Evolutionary conservation across 2,113 vertebrate species (phyloP).

Genomic region (Menidia beryllina): DNA sequence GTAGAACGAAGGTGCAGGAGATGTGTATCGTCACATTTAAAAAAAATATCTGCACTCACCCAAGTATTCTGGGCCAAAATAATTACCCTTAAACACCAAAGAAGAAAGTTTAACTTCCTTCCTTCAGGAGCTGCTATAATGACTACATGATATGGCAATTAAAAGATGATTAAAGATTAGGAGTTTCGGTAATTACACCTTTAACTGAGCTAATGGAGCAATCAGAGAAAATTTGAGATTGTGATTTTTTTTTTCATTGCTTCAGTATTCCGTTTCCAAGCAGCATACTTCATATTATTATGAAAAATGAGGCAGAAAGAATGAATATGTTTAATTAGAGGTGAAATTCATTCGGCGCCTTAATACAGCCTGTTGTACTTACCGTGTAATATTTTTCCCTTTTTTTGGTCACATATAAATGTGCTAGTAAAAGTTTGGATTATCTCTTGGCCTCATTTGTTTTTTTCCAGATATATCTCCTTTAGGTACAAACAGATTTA

Average conservation of each 20-base stretch:
- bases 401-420: constrained; percentile 11
- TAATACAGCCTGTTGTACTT: background rate
- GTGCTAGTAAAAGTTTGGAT: background rate
- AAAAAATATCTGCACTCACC: constrained; percentile 54
- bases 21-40: constrained; percentile 58
- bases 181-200: constrained; percentile 77
- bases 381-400: background rate
- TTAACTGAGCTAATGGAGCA: constrained; percentile 71
- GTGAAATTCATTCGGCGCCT: background rate
- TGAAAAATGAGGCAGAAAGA: constrained; percentile 12
- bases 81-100: constrained; percentile 71
- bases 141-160: constrained; percentile 74
- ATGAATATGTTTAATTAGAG: constrained; percentile 27
- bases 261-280: constrained; percentile 43
- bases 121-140: constrained; percentile 69
- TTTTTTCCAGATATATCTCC: too few relatives aligned
- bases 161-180: constrained; percentile 78
- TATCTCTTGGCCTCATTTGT: background rate
- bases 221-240: constrained; percentile 66
- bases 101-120: constrained; percentile 71
- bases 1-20: constrained; percentile 63
- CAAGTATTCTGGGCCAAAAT: constrained; percentile 67
- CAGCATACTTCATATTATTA: constrained; percentile 27
- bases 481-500: background rate
- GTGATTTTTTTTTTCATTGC: constrained; percentile 26